A percentile compares a stretch with the other conserved stretches of the same genome.
Conservation (phyloP, 2,113 vertebrate genomes). For the Camelus bactrianus region DNA sequence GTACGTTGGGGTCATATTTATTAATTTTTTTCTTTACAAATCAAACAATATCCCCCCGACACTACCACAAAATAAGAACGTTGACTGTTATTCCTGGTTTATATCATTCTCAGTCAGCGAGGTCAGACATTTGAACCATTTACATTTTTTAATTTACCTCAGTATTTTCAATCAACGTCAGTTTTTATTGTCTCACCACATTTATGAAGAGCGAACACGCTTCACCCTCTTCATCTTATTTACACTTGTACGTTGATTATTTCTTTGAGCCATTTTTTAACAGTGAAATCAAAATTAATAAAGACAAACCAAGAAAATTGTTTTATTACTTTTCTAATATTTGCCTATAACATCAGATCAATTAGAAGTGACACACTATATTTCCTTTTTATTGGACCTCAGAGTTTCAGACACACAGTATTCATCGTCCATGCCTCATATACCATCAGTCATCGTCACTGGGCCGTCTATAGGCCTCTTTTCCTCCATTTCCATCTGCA, state of each 20-base stretch:
- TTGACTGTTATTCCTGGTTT: not conserved
- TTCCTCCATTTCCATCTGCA: not conserved
- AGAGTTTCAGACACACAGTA: not conserved
- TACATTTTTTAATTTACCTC: not conserved
- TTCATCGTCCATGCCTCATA: not conserved
- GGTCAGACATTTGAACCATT: no score
- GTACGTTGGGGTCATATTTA: rapidly evolving
- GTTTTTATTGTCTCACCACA: not conserved
- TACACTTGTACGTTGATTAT: not conserved
- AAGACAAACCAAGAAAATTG: not conserved
- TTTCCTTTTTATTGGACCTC: not conserved
- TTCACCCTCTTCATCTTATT: not conserved
- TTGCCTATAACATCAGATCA: not conserved
- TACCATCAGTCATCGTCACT: not conserved
- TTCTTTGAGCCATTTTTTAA: not conserved
- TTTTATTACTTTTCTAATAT: not conserved
- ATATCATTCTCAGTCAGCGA: not conserved
- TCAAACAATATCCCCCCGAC: not conserved
- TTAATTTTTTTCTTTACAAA: not conserved
- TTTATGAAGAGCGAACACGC: not conserved
- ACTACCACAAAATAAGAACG: not conserved
- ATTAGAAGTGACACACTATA: not conserved
- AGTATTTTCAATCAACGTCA: not conserved
- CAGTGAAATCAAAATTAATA: not conserved
- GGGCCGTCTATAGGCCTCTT: not conserved